Base-by-base conservation (phyloP, 2,888 invertebrate genomes). In the Leptinotarsa peninsularis region DNA sequence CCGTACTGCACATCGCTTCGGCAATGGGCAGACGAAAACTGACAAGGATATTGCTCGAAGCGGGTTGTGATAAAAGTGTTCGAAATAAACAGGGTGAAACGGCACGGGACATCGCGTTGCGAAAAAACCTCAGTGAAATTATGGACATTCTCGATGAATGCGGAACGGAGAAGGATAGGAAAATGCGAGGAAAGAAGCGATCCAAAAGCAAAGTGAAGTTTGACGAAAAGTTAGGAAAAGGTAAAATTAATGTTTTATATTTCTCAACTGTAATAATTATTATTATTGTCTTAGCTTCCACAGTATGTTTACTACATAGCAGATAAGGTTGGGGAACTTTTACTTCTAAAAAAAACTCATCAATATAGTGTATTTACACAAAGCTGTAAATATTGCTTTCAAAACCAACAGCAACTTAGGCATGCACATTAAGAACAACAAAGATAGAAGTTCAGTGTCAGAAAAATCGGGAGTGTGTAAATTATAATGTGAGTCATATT, bases 21-120 rank as follows among this genome's bases (percentile, higher is more conserved):
- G 98, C 98, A 2, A 96, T 98, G 95, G 97, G 97, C 7, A 91
- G 97, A 27, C 89, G 97, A 72, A 98, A 98, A 89, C 90, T 98
- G 76, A 96, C 97, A 14, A 91, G 96, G 84, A 96, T 98, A 80
- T 90, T 98, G 23, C 90, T 98, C 49, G 96, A 98, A 86, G 95
- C 96, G 0, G 94, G 94, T 73, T 95, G 96, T 85, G 95, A 93
- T 82, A 89, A 91, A 75, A 88, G 89, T 67, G 87, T 94, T 83
- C 90, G 91, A 75, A 97, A 97, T 88, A 96, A 96, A 88, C 96
- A 97, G 90, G 93, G 92, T 56, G 98, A 98, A 88, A 96, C 96
- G 0, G 95, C 98, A 0, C 90, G 93, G 81, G 97, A 97, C 85
- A 98, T 98, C 80, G 97, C 98, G 0, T 90, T 93, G 4, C 91